Evolutionary conservation across 2,888 invertebrate genomes (phyloP).

Genomic region (Aethes cnicana): DNA sequence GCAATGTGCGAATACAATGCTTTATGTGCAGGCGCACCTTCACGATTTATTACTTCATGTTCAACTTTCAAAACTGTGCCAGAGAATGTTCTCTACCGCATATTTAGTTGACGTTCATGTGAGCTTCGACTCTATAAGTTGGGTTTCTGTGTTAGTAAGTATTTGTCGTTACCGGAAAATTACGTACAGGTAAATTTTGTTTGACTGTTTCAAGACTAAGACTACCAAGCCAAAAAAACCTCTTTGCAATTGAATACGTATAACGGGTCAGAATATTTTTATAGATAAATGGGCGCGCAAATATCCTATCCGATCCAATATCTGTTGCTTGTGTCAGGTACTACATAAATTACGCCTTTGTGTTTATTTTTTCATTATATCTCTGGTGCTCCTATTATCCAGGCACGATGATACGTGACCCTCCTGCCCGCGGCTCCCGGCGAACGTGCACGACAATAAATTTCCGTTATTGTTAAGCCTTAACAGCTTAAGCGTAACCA

Average conservation of each 20-base stretch:
- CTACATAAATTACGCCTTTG: slow-evolving; percentile 24
- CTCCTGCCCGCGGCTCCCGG: neutral
- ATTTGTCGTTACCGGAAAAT: too few species aligned
- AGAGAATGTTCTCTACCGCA: neutral
- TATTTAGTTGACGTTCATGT: too few species aligned
- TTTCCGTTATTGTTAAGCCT: slow-evolving; percentile 18
- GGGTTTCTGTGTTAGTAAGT: too few species aligned
- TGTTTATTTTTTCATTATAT: slow-evolving; percentile 26
- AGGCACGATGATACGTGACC: slow-evolving; percentile 25
- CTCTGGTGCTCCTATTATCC: slow-evolving; percentile 16
- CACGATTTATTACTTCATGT: slow-evolving; percentile 16
- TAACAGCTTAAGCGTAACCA: slow-evolving; percentile 1
- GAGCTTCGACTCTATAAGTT: too few species aligned
- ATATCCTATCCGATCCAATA: slow-evolving; percentile 6
- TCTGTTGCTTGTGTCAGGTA: slow-evolving; percentile 11
- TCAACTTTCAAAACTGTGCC: slow-evolving; percentile 2
- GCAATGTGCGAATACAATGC: slow-evolving; percentile 38
- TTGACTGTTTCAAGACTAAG: too few species aligned
- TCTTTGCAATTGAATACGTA: too few species aligned
- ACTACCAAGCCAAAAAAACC: too few species aligned
- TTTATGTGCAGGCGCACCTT: slow-evolving; percentile 38
- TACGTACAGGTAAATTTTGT: too few species aligned
- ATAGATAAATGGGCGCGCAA: too few species aligned
- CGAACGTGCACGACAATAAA: slow-evolving; percentile 6
- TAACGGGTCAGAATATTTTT: too few species aligned